Base-by-base conservation (phyloP, 2,113 vertebrate genomes). In the Crotalus viridis region DNA sequence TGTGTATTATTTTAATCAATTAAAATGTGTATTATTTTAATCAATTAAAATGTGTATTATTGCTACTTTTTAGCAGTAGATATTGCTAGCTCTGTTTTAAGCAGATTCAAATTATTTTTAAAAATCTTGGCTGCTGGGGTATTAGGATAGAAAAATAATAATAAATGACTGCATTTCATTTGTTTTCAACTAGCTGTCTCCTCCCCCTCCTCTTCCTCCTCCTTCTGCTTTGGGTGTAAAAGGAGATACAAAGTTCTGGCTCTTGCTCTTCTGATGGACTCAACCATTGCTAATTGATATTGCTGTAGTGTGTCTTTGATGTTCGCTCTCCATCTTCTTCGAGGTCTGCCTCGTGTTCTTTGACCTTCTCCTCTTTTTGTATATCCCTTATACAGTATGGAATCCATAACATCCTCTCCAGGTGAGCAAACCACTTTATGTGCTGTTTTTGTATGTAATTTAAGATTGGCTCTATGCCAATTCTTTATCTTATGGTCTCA, bases 41-140 rank as follows among this genome's bases (percentile, higher is more conserved):
- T 69, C 89, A 92, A 12, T 91, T 91, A 92, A 92, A 0, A 93
- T 87, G 90, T 88, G 28, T 39, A 69, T 89, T 92, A 91, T 91
- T 39, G 89, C 48, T 51, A 51, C 33, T 55, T 39, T 92, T 21
- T 69, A 55, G 21, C 22, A 92, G 93, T 46, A 90, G 51, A 91
- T 87, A 48, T 46, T n/a, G 5, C 3, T 21, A 28, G 87, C 12
- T 46, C 28, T 26, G 24, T 55, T 54, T 52, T 24, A 48, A 59
- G n/a, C 3, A 28, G 85, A 43, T 26, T 33, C n/a, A 81, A 81
- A n/a, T 64, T 86, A 56, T 59, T 89, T 92, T 74, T 56, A 12
- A 22, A 51, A 51, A 26, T 69, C 28, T 52, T 46, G 10, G 48
- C n/a, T 33, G 24, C 17, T 88, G 4, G 55, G 87, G 21, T 91